phyloP scores from a whole-genome alignment of 1,140 invertebrate genomes.

The Rhyacophila brunnea region DNA sequence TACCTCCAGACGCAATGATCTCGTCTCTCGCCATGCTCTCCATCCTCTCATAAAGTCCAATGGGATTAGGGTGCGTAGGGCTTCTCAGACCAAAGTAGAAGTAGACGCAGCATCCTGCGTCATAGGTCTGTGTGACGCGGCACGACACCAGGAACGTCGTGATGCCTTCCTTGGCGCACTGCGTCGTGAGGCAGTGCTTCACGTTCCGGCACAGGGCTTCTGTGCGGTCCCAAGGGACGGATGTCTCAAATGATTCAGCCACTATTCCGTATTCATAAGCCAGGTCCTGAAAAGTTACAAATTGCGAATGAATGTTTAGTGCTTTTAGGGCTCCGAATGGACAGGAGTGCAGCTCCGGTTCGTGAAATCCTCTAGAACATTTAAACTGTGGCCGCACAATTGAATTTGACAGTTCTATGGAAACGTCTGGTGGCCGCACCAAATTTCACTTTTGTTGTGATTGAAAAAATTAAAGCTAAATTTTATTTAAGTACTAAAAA shows the following conservation, averaged over 20 bases:
- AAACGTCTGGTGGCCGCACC: too few species aligned
- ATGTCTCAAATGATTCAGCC: conserved; percentile 97
- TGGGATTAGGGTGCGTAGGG: conserved; percentile 65
- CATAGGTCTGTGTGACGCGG: conserved; percentile 95
- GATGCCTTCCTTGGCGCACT: conserved; percentile 69
- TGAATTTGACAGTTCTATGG: too few species aligned
- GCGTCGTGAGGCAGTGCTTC: conserved; percentile 73
- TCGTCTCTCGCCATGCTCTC: conserved; percentile 86
- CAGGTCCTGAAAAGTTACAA: conserved; percentile 70
- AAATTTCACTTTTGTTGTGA: too few species aligned
- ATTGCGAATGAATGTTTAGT: too few species aligned
- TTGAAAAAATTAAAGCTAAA: too few species aligned
- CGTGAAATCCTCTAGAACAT: too few species aligned
- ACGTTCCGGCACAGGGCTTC: conserved; percentile 85
- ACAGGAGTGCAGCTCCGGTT: too few species aligned
- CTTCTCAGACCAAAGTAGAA: conserved; percentile 95
- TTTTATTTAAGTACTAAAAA: too few species aligned
- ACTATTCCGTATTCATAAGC: conserved; percentile 86
- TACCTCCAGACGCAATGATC: conserved; percentile 83
- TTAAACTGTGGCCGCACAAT: too few species aligned
- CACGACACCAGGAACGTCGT: conserved; percentile 70
- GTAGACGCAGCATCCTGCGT: conserved; percentile 95
- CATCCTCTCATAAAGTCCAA: conserved; percentile 80
- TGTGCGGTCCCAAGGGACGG: conserved; percentile 92
- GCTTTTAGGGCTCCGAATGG: too few species aligned